Evolutionary conservation across 2,797 vertebrate genomes (phyloP).

Genomic region (Sebastes dallii): DNA sequence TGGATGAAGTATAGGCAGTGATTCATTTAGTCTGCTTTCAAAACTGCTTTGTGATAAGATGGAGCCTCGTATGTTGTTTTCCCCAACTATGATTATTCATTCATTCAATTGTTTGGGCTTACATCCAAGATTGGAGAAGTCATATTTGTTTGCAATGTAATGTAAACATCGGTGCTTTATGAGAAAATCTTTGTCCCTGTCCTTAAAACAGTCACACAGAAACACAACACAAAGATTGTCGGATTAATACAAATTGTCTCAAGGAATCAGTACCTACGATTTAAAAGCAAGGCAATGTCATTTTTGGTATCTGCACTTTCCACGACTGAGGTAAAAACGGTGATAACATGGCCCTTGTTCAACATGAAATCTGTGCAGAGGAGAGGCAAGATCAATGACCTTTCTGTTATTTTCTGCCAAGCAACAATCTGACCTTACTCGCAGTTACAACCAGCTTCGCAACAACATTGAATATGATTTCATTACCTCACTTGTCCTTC

Average conservation of each 20-base stretch:
- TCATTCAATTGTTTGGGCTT: neutral
- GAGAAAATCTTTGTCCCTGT: neutral
- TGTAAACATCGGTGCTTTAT: neutral
- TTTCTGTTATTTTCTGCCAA: slow-evolving; percentile 30
- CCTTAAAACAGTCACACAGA: neutral
- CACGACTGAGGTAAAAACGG: slow-evolving; percentile 4
- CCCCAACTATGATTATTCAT: neutral
- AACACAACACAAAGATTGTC: neutral
- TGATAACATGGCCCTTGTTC: slow-evolving; percentile 23
- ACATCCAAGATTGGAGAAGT: neutral
- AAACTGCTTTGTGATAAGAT: neutral
- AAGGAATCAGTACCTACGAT: neutral
- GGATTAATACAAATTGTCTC: neutral
- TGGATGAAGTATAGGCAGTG: neutral
- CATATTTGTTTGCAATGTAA: neutral
- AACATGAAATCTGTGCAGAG: slow-evolving; percentile 38
- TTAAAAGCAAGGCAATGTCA: slow-evolving; percentile 34
- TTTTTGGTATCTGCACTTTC: slow-evolving; percentile 11
- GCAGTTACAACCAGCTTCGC: slow-evolving; percentile 11
- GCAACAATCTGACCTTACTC: slow-evolving; percentile 22
- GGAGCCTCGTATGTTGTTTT: neutral
- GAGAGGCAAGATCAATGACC: slow-evolving; percentile 36
- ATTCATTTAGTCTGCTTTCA: neutral
- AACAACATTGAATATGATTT: neutral
- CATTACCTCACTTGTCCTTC: neutral